Percentiles rank a stretch among this genome's conserved stretches.
These are phyloP conservation scores for Lasioglossum calceatum DNA, from an alignment of 2,888 invertebrate species.

Conservation along the genomic window DNA sequence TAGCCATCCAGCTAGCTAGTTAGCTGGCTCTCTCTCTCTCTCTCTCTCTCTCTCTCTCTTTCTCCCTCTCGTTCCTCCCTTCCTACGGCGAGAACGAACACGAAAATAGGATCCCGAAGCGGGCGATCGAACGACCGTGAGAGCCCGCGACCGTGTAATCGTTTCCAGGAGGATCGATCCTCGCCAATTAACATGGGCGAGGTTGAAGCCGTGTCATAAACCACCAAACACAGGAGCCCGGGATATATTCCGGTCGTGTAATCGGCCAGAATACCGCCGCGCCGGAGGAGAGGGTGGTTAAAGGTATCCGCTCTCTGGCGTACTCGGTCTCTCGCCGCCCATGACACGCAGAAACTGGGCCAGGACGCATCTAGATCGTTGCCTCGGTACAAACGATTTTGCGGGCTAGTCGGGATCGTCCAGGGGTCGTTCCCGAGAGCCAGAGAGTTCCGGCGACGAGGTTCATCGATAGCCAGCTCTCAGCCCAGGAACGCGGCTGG, in stretches of 20 bases:
- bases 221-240: conserved; percentile 20
- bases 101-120: conserved; percentile 28
- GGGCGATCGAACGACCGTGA: conserved; percentile 55
- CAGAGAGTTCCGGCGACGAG: neutral
- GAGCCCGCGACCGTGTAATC: conserved; percentile 54
- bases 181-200: conserved; percentile 65
- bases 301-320: conserved; percentile 7
- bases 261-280: conserved; percentile 22
- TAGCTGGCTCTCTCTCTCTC: neutral
- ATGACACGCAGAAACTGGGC: conserved; percentile 14
- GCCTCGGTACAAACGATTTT: neutral
- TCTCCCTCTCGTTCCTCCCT: neutral
- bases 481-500: conserved; percentile 38
- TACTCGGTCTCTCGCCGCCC: conserved; percentile 29
- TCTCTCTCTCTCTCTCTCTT: neutral
- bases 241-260: conserved; percentile 26
- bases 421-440: neutral
- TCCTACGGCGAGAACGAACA: neutral
- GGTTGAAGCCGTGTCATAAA: conserved; percentile 53
- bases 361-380: neutral
- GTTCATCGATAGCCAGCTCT: conserved; percentile 28
- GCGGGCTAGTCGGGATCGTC: neutral
- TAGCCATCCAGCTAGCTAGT: neutral
- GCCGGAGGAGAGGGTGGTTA: neutral
- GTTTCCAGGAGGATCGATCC: conserved; percentile 59